phyloP scores from a whole-genome alignment of 2,113 vertebrate species.

The Zosterops pallidus region DNA sequence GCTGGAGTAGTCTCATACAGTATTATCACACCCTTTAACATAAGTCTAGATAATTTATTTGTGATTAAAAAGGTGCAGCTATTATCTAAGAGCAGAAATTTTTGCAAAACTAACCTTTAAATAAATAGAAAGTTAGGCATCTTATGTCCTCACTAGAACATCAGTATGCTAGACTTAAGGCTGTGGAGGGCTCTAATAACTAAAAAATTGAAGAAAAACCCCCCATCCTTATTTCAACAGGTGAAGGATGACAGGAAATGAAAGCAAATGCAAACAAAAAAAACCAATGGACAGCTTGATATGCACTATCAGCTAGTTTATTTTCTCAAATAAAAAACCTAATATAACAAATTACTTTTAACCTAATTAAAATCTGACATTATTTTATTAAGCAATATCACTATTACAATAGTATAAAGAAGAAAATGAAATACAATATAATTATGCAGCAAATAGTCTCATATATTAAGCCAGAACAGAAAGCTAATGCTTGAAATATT shows the following conservation, averaged over 20 bases:
- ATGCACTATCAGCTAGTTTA: neutral
- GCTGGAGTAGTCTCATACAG: neutral
- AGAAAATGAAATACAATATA: conserved; percentile 53
- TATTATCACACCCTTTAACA: neutral
- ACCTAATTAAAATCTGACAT: conserved; percentile 61
- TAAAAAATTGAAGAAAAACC: neutral
- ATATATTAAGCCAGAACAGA: conserved; percentile 20
- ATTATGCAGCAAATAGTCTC: conserved; percentile 41
- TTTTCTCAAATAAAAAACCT: conserved; percentile 20
- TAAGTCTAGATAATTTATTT: neutral
- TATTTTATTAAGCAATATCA: conserved; percentile 48
- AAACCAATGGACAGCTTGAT: neutral
- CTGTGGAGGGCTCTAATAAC: neutral
- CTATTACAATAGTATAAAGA: conserved; percentile 35
- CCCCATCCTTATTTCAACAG: neutral
- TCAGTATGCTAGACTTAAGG: neutral
- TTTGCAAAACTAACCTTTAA: neutral
- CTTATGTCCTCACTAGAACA: neutral
- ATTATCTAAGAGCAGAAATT: neutral
- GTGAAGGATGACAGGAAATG: neutral
- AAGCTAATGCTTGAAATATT: conserved; percentile 44
- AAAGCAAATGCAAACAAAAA: neutral
- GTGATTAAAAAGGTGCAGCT: neutral
- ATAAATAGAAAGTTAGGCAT: neutral
- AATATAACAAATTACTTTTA: conserved; percentile 42